Evolutionary conservation across 2,113 vertebrate species (phyloP).

Genomic region (Austrofundulus limnaeus): DNA sequence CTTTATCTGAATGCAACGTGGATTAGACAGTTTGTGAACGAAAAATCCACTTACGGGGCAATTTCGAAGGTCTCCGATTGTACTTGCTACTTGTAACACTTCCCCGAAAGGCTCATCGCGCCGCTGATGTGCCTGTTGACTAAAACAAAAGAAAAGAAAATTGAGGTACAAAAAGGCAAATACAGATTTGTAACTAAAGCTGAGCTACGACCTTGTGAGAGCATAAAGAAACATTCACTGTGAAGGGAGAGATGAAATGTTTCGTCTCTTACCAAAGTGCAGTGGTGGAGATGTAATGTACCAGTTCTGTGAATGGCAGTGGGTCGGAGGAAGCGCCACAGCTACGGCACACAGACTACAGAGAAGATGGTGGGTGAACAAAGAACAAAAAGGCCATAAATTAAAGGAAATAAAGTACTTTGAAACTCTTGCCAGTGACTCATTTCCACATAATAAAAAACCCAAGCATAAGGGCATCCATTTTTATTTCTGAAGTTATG

Average conservation of each 20-base stretch:
- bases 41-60: slow-evolving; percentile 86
- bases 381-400: slow-evolving; percentile 12
- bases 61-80: slow-evolving; percentile 90
- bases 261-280: slow-evolving; percentile 89
- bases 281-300: slow-evolving; percentile 96
- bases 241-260: background rate
- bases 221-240: background rate
- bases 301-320: slow-evolving; percentile 93
- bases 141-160: slow-evolving; percentile 51
- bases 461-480: too few relatives aligned
- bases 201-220: slow-evolving; percentile 13
- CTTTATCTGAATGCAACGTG: background rate
- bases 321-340: slow-evolving; percentile 97
- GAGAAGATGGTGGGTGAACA: slow-evolving; percentile 19
- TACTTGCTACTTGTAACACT: slow-evolving; percentile 90
- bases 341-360: slow-evolving; percentile 91
- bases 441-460: background rate
- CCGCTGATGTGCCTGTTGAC: slow-evolving; percentile 88
- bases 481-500: too few relatives aligned
- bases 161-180: background rate
- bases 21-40: background rate
- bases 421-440: slow-evolving; percentile 16
- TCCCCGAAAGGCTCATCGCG: slow-evolving; percentile 92
- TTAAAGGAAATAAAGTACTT: slow-evolving; percentile 6
- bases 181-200: slow-evolving; percentile 1